These are phyloP conservation scores for Acanthochromis polyacanthus DNA, from an alignment of 2,113 vertebrate genomes.

Conservation along the genomic window DNA sequence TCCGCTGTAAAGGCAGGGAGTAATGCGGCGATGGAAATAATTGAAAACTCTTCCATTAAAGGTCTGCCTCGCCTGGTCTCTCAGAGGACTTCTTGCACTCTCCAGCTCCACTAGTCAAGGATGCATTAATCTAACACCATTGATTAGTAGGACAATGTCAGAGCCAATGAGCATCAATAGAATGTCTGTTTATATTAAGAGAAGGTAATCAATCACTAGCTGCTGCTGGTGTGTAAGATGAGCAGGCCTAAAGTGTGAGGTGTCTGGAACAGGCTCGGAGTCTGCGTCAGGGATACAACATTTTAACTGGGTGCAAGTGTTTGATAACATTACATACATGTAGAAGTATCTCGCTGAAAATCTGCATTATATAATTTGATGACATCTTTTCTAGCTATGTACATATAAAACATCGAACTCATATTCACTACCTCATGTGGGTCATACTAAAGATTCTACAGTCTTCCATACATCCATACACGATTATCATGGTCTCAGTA, in stretches of 20 bases:
- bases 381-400: too few species aligned
- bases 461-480: too few species aligned
- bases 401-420: too few species aligned
- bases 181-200: slow-evolving; percentile 64
- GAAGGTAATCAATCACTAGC: slow-evolving; percentile 54
- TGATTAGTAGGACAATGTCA: slow-evolving; percentile 43
- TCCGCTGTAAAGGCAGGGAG: not conserved
- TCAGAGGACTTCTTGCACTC: slow-evolving; percentile 35
- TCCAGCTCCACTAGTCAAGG: slow-evolving; percentile 51
- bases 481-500: too few species aligned
- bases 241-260: slow-evolving; percentile 12
- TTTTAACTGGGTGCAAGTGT: not conserved
- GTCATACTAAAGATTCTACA: too few species aligned
- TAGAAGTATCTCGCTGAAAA: too few species aligned
- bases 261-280: slow-evolving; percentile 13
- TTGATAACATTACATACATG: not conserved
- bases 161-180: slow-evolving; percentile 37
- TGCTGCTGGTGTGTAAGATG: slow-evolving; percentile 42
- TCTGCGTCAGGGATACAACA: not conserved
- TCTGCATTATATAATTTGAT: too few species aligned
- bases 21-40: slow-evolving; percentile 14
- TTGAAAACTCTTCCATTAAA: slow-evolving; percentile 32
- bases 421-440: too few species aligned
- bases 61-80: slow-evolving; percentile 28
- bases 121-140: slow-evolving; percentile 53